Evolutionary conservation across 1,140 invertebrate species (phyloP), one percentile per base, ranked within the genome.

Genomic region (Mesaphorura yosii): DNA sequence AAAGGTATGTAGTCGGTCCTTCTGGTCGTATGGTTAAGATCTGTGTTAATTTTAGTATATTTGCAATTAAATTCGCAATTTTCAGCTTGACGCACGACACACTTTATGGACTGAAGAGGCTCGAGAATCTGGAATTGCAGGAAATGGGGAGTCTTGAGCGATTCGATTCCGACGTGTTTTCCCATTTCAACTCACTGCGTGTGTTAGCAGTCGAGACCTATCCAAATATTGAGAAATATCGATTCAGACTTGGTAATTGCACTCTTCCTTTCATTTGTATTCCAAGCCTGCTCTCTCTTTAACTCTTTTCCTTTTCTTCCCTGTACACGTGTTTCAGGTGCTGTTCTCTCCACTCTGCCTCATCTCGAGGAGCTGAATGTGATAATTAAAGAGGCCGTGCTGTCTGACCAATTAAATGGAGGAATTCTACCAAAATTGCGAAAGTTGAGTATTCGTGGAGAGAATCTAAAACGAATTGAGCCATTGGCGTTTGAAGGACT

Each of bases 361-460:
- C 64, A 67, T 0, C 64, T 86, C 25, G 76, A 78, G 48, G 78
- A 76, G 45, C 69, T 84, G 19, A 74, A 78, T 31, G 77, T 86
- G 39, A 76, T 84, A 62, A 76, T 87, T 60, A 76, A 78, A 42
- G 85, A 88, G 61, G 70, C 78, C 5, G 66, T 73, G 10, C 73
- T 86, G 48, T 78, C 79, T 15, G 76, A 78, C 55, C 83, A 88
- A 63, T 69, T 88, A 44, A 75, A 80, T 46, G 76, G 83, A 50
- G 75, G 79, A 1, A 83, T 82, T 42, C 78, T 78, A 15, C 78
- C 80, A 5, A 87, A 87, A 64, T 72, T 91, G 15, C 76, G 80
- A 49, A 79, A 86, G 56, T 67, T 91, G 23, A 83, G 86, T 63
- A 82, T 91, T 47, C 83, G 79, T 40, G 88, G 87, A 14, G 66